Evolutionary conservation across 2,797 vertebrate genomes (phyloP), one percentile per base, ranked within the genome.

Genomic region (Gephyroberyx darwinii): DNA sequence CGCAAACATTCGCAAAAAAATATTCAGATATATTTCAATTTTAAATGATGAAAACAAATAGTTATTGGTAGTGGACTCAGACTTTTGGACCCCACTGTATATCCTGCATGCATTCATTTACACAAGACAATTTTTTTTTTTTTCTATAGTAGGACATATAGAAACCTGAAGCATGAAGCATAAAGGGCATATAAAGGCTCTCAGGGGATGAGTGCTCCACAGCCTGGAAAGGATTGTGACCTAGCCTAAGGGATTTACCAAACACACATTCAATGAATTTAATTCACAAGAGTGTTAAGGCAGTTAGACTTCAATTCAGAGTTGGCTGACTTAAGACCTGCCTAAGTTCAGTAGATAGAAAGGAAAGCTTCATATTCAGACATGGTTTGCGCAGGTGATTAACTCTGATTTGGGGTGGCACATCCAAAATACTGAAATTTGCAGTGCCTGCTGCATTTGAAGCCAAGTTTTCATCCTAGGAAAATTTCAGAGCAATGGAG

Each of bases 81-180:
- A 26, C 26, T 26, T n/a, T n/a, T n/a, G n/a, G n/a, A n/a, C n/a
- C n/a, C n/a, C n/a, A n/a, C n/a, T n/a, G n/a, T n/a, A n/a, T 53
- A 61, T 65, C 68, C 48, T 74, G 41, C 52, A 60, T 56, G 69
- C 41, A 56, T 73, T 75, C 22, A 77, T 77, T 77, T 58, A 69
- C 30, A 70, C 52, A 63, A 48, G 52, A 47, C 53, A 43, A 16
- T 51, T 7, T 70, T 55, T 80, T 75, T 58, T 19, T 47, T 47
- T 14, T 2, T 52, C 50, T 79, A 81, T 77, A 41, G 30, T 33
- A 51, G 30, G 61, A 65, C 50, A 63, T 60, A 71, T 77, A 72
- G n/a, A n/a, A 65, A 79, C 71, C 58, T 74, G 69, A 77, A 57
- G 81, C 53, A 2, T 58, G 69, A 77, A 57, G 81, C 53, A 2